Evolutionary conservation across 2,113 vertebrate genomes (phyloP).

Genomic region (Scophthalmus maximus): DNA sequence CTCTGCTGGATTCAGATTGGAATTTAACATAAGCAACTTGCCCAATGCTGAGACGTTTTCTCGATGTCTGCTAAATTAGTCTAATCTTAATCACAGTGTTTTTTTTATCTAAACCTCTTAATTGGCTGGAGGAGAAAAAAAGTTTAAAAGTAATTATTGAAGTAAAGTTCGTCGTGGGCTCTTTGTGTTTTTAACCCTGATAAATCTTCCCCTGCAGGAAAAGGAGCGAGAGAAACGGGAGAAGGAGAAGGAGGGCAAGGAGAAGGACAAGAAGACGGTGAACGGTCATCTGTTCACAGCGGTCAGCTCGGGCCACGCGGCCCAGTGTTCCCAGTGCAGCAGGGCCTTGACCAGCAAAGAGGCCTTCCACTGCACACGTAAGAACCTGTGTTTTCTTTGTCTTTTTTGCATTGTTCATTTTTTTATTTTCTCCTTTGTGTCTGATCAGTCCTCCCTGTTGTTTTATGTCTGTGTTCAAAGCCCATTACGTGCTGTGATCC

Average conservation of each 20-base stretch:
- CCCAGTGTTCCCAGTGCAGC: constrained; percentile 88
- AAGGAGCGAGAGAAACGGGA: constrained; percentile 91
- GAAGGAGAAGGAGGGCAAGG: constrained; percentile 89
- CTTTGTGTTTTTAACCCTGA: constrained; percentile 1
- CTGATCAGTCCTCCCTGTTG: background rate
- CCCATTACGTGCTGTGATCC: constrained; percentile 1
- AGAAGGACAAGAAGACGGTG: constrained; percentile 89
- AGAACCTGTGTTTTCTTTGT: constrained; percentile 24
- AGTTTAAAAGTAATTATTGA: constrained; percentile 9
- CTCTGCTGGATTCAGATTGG: constrained; percentile 63
- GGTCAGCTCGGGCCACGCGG: constrained; percentile 73
- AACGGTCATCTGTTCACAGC: constrained; percentile 90
- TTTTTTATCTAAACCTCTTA: constrained; percentile 8
- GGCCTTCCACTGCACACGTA: constrained; percentile 89
- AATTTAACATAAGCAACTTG: constrained; percentile 33
- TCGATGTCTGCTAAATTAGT: constrained; percentile 22
- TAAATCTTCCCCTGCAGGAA: constrained; percentile 82
- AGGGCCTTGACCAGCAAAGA: constrained; percentile 90
- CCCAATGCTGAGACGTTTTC: constrained; percentile 9
- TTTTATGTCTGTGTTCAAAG: constrained; percentile 30
- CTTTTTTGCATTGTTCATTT: background rate
- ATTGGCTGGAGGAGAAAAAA: constrained; percentile 2
- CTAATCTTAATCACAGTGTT: background rate
- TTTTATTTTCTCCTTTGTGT: background rate
- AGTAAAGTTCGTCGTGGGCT: background rate